Evolutionary conservation across 2,797 vertebrate genomes (phyloP).

Genomic region (Bovichtus diacanthus): DNA sequence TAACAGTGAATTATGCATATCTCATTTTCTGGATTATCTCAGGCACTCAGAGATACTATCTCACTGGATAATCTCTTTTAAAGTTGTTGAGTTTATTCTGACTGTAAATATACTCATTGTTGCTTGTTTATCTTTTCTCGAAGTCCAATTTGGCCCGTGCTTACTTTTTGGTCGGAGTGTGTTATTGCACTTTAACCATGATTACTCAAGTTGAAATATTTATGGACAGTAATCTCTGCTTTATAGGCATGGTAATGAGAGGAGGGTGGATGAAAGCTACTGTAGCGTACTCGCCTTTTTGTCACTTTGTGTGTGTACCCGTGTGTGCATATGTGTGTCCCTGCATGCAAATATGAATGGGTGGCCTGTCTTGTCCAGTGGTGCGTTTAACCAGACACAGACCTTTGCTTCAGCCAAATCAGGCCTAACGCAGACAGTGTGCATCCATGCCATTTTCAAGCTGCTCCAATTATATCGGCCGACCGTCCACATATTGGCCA

Average conservation of each 20-base stretch:
- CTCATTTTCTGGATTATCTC: conserved; percentile 86
- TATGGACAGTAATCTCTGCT: conserved; percentile 46
- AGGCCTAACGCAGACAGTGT: conserved; percentile 69
- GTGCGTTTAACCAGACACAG: conserved; percentile 79
- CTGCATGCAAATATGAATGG: conserved; percentile 75
- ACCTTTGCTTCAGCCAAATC: conserved; percentile 79
- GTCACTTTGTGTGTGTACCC: conserved; percentile 36
- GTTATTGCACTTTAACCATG: conserved; percentile 48
- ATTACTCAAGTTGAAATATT: conserved; percentile 63
- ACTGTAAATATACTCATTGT: conserved; percentile 79
- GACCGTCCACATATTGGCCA: conserved; percentile 77
- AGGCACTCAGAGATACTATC: conserved; percentile 82
- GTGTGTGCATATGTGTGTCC: conserved; percentile 36
- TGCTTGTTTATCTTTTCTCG: conserved; percentile 76
- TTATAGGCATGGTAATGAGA: conserved; percentile 56
- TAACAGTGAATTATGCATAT: conserved; percentile 88
- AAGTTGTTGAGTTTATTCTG: conserved; percentile 76
- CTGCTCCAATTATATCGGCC: conserved; percentile 82
- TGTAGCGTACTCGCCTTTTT: conserved; percentile 53
- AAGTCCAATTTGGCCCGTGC: conserved; percentile 66
- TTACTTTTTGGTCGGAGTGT: conserved; percentile 60
- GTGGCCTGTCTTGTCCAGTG: conserved; percentile 79
- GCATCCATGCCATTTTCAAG: conserved; percentile 82
- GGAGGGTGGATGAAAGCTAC: conserved; percentile 42
- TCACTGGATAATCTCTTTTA: conserved; percentile 79